Evolutionary conservation across 2,888 invertebrate species (phyloP), one percentile per base, ranked within the genome.

Genomic region (Neoaliturus tenellus): DNA sequence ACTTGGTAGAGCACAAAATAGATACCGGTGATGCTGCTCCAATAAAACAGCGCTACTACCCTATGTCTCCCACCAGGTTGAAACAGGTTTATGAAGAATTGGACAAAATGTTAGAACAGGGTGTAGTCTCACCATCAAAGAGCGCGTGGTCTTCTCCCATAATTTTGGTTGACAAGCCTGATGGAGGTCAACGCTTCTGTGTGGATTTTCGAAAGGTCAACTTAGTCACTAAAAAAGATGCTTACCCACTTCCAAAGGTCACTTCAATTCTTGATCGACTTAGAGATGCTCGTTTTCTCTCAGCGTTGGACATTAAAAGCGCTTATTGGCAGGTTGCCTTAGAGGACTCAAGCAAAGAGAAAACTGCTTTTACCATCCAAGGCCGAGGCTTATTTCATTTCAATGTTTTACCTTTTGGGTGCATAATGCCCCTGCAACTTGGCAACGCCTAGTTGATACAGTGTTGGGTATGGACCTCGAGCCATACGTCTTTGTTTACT

Each of bases 111-210:
- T 51, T 88, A 20, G 75, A 48, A 4, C 58, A 85, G 8, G 87
- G 86, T 3, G 85, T 88, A 0, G 87, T 89, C 0, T 85, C 85
- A 78, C 87, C 87, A 10, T 87, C 87, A 4, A 85, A 85, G 10
- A 87, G 87, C 67, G 85, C 87, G 1, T 88, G 88, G 87, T 85
- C 86, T 23, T 87, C 87, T 28, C 88, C 87, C 1, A 86, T 88
- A 10, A 58, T 88, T 0, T 51, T 88, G 10, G 87, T 88, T 5
- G 86, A 84, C 31, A 88, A 88, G 80, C 62, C 58, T 28, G 82
- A 87, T 69, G 86, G 86, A 4, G 83, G 85, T 0, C 83, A 83
- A 10, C 62, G 87, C 5, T 85, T 86, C 25, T 86, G 84, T 31
- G 85, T 87, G 5, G 86, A 88, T 67, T 84, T 85, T 14, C 62